Conservation (phyloP, 2,797 vertebrate species). For the Coregonus ussuriensis region DNA sequence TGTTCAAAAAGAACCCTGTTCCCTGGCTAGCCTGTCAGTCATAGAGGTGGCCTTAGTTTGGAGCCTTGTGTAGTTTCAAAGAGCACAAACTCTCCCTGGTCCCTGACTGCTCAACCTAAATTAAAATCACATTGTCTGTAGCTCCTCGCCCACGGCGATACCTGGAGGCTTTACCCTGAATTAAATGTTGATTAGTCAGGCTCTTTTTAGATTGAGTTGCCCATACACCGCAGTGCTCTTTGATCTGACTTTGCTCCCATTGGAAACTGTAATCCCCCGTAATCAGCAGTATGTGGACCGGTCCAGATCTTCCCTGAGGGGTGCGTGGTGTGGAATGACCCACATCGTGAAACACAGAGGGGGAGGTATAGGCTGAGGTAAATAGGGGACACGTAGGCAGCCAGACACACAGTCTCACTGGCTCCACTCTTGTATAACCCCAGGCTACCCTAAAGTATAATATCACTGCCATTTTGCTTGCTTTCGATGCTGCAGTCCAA, state of each 20-base stretch:
- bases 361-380: slow-evolving; percentile 33
- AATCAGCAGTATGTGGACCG: slow-evolving; percentile 56
- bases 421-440: slow-evolving; percentile 70
- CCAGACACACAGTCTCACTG: slow-evolving; percentile 61
- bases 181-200: slow-evolving; percentile 55
- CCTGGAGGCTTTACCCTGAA: slow-evolving; percentile 47
- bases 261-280: slow-evolving; percentile 56
- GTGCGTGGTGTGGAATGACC: slow-evolving; percentile 43
- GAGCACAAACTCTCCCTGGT: slow-evolving; percentile 45
- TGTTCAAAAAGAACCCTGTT: slow-evolving; percentile 37
- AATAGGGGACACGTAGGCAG: background rate
- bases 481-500: slow-evolving; percentile 56
- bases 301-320: slow-evolving; percentile 58
- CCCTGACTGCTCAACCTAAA: slow-evolving; percentile 47
- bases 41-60: slow-evolving; percentile 55
- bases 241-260: slow-evolving; percentile 54
- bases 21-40: slow-evolving; percentile 55
- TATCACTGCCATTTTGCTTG: slow-evolving; percentile 52
- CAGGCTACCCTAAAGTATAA: slow-evolving; percentile 58
- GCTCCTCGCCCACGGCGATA: slow-evolving; percentile 42
- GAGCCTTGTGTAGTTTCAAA: slow-evolving; percentile 51
- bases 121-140: slow-evolving; percentile 61
- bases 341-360: slow-evolving; percentile 42
- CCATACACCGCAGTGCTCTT: slow-evolving; percentile 45
- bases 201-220: slow-evolving; percentile 39